Evolutionary conservation across 1,140 invertebrate species (phyloP).

Genomic region (Cydia splendana): DNA sequence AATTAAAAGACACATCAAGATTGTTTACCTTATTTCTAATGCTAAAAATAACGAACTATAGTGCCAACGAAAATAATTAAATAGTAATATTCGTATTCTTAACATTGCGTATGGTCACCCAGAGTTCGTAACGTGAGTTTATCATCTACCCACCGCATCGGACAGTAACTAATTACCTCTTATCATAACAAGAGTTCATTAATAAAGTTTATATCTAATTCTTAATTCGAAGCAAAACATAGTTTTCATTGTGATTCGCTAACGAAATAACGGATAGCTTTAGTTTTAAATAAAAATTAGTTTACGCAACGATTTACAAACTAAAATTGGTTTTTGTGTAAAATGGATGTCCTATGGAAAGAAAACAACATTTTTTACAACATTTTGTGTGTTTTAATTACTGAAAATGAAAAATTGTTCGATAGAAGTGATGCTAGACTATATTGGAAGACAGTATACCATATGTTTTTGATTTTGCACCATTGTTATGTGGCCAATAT

Average conservation of each 20-base stretch:
- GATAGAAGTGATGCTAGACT: slow-evolving; percentile 59
- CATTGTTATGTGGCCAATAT: slow-evolving; percentile 48
- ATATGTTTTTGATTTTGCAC: slow-evolving; percentile 52
- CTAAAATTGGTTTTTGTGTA: not conserved
- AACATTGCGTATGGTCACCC: not conserved
- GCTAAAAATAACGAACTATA: too few relatives aligned
- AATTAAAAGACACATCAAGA: too few relatives aligned
- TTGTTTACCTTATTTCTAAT: too few relatives aligned
- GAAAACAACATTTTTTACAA: slow-evolving; percentile 68
- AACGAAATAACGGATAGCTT: not conserved
- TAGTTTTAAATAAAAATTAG: not conserved
- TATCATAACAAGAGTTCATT: not conserved
- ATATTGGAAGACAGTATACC: slow-evolving; percentile 66
- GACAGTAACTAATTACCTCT: not conserved
- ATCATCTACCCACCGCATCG: not conserved
- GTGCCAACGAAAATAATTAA: too few relatives aligned
- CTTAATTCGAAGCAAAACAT: not conserved
- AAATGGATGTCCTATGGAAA: slow-evolving; percentile 58
- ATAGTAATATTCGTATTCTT: not conserved
- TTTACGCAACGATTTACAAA: not conserved
- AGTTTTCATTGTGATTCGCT: not conserved
- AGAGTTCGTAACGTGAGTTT: not conserved
- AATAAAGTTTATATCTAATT: not conserved
- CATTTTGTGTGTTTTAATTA: slow-evolving; percentile 66
- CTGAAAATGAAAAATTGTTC: slow-evolving; percentile 70